Base-by-base conservation (phyloP, 2,797 vertebrate species). In the Acanthiza pusilla region DNA sequence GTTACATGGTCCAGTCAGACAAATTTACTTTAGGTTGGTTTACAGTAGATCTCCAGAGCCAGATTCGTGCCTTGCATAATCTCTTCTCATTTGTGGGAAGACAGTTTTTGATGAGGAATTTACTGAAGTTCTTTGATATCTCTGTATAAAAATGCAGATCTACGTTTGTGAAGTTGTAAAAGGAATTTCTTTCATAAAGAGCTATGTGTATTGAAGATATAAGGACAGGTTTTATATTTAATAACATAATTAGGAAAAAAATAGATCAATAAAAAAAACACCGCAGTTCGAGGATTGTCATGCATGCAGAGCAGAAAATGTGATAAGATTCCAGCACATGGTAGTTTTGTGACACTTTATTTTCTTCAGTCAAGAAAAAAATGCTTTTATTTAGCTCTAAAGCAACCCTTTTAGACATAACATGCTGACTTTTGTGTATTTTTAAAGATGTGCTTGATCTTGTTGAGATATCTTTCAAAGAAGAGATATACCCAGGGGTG, bases 11-110 rank as follows among this genome's bases (percentile, higher is more conserved):
- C 8, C 40, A 38, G 7, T 25, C 30, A 86, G 62, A 19, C 16
- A 92, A 78, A 67, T 3, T 48, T 63, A 83, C 11, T 75, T 85
- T 21, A 73, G 2, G 18, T 32, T 65, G 4, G 7, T 63, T 14
- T 34, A 53, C 9, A 38, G 27, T 17, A 70, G 20, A 23, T 45
- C 26, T 30, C 43, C 60, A 83, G 30, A 76, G 27, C 21, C 55
- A 88, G 21, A 67, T 36, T 77, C 0, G 0, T 0, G 0, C 13
- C 21, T 66, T 82, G 5, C 13, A 12, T 42, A 18, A 26, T 65
- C 23, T 70, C 6, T 73, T 84, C 70, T 88, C 34, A 32, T 50
- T 65, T 68, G 7, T 60, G 9, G 29, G 29, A 60, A 84, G 11
- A 63, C 3, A 65, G 20, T 40, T 77, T 57, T 81, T 70, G 5